Conservation (phyloP, 1,140 invertebrate genomes). For the Caerostris extrusa region DNA sequence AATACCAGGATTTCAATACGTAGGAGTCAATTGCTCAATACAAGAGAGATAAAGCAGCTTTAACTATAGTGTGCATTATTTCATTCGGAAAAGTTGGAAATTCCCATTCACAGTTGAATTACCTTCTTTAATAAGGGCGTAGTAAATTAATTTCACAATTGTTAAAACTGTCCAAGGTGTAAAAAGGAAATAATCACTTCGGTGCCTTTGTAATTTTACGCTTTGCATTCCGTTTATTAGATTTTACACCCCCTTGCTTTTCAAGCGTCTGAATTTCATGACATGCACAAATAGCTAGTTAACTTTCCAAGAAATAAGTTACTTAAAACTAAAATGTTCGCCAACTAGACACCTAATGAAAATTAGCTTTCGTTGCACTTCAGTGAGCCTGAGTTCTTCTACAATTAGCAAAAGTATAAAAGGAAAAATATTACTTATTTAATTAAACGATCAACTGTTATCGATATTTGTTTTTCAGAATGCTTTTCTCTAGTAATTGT, state of each 20-base stretch:
- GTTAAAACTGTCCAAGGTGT: neutral
- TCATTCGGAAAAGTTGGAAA: neutral
- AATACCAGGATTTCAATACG: too few relatives aligned
- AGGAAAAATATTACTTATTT: too few relatives aligned
- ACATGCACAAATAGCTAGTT: neutral
- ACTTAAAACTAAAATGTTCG: neutral
- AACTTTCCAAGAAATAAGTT: neutral
- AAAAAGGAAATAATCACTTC: slow-evolving; percentile 38
- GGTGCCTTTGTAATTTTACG: slow-evolving; percentile 49
- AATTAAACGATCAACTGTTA: too few relatives aligned
- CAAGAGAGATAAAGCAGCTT: too few relatives aligned
- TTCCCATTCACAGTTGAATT: neutral
- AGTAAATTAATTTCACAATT: slow-evolving; percentile 30
- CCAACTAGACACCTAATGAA: neutral
- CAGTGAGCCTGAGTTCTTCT: neutral
- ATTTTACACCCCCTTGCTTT: slow-evolving; percentile 23
- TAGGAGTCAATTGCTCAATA: too few relatives aligned
- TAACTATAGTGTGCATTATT: neutral
- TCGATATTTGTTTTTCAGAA: too few relatives aligned
- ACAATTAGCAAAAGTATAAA: too few relatives aligned
- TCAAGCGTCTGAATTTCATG: slow-evolving; percentile 8
- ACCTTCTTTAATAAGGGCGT: neutral
- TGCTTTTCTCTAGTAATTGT: too few relatives aligned
- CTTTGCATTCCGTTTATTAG: slow-evolving; percentile 41
- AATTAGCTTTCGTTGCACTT: neutral